Evolutionary conservation across 2,797 vertebrate species (phyloP).

Genomic region (Rhadinocentrus ornatus): DNA sequence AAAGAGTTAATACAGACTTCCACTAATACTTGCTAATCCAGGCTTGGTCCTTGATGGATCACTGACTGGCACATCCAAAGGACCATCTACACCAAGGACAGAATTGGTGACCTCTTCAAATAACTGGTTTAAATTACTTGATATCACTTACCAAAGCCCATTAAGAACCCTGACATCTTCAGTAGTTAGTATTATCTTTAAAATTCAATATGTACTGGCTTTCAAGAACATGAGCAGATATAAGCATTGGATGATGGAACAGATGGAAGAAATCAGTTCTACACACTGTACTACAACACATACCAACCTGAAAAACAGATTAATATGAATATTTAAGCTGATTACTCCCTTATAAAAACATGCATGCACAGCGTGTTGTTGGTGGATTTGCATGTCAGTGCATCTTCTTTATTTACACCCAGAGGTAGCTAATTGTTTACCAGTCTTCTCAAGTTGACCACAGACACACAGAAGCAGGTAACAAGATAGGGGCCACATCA

Average conservation of each 20-base stretch:
- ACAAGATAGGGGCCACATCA: constrained; percentile 23
- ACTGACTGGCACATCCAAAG: constrained; percentile 16
- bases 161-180: constrained; percentile 50
- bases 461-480: constrained; percentile 26
- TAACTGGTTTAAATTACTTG: constrained; percentile 52
- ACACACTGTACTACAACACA: constrained; percentile 25
- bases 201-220: constrained; percentile 51
- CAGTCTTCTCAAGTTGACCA: constrained; percentile 19
- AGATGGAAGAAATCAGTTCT: constrained; percentile 46
- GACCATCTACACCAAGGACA: constrained; percentile 44
- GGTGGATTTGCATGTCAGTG: constrained; percentile 43
- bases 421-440: constrained; percentile 2
- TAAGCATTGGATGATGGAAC: constrained; percentile 24
- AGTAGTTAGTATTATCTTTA: constrained; percentile 65
- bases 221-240: constrained; percentile 51
- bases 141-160: constrained; percentile 26
- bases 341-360: constrained; percentile 24
- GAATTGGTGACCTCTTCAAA: constrained; percentile 40
- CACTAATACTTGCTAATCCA: background rate
- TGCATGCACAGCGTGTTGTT: constrained; percentile 14
- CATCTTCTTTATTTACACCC: constrained; percentile 30
- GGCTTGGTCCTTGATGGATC: background rate
- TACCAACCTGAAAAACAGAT: constrained; percentile 47
- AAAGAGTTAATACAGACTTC: background rate
- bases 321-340: constrained; percentile 61